These are phyloP conservation scores for Coptotermes formosanus DNA, from an alignment of 1,140 invertebrate species.

Conservation along the genomic window DNA sequence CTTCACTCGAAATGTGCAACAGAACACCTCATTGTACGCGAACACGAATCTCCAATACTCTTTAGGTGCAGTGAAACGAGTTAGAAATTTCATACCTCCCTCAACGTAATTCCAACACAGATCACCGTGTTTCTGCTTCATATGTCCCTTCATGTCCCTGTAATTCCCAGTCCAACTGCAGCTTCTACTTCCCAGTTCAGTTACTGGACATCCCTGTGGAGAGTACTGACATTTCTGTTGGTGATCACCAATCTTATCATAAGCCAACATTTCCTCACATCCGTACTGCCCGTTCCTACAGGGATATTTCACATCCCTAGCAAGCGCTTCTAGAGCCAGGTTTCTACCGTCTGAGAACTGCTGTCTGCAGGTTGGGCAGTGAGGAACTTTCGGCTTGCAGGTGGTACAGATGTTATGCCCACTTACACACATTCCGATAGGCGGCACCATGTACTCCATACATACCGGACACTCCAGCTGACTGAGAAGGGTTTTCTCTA, in stretches of 20 bases:
- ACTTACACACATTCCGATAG: conserved; percentile 70
- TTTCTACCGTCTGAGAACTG: conserved; percentile 69
- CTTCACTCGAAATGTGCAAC: too few species aligned
- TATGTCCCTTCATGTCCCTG: too few species aligned
- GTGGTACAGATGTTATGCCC: conserved; percentile 74
- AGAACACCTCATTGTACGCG: too few species aligned
- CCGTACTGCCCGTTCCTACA: conserved; percentile 37
- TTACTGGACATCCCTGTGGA: not conserved
- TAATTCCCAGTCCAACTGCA: not conserved
- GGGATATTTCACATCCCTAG: conserved; percentile 39
- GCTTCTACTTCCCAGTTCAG: not conserved
- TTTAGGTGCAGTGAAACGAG: too few species aligned
- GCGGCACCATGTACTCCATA: conserved; percentile 70
- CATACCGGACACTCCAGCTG: too few species aligned
- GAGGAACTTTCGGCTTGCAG: conserved; percentile 63
- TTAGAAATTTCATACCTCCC: too few species aligned
- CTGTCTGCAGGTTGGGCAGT: conserved; percentile 72
- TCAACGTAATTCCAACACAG: too few species aligned
- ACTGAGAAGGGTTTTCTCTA: too few species aligned
- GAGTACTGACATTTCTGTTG: not conserved
- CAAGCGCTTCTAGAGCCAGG: conserved; percentile 67
- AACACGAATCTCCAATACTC: too few species aligned
- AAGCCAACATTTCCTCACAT: not conserved
- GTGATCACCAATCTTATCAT: not conserved
- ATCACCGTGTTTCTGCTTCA: too few species aligned